phyloP scores from a whole-genome alignment of 2,113 vertebrate genomes.

The Notothenia rossii region DNA sequence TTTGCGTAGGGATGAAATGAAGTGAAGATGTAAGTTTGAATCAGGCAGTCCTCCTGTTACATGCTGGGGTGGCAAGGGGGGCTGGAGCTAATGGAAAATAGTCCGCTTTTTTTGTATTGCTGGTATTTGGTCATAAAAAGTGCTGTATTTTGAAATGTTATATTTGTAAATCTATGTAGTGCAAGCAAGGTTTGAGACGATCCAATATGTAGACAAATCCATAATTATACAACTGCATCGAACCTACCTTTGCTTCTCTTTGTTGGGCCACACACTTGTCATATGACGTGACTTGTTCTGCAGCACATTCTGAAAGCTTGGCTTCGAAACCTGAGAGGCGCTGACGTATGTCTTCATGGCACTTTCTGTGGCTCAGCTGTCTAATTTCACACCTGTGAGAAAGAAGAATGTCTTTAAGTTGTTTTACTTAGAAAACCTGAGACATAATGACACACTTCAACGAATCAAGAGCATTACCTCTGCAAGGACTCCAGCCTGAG shows the following conservation, averaged over 20 bases:
- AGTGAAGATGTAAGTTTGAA: neutral
- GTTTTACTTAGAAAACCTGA: neutral
- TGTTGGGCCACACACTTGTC: slow-evolving; percentile 85
- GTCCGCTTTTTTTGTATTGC: no score
- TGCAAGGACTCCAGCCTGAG: slow-evolving; percentile 76
- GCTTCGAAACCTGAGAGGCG: slow-evolving; percentile 81
- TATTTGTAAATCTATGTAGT: no score
- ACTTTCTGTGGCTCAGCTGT: slow-evolving; percentile 77
- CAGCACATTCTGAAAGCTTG: slow-evolving; percentile 77
- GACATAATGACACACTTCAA: neutral
- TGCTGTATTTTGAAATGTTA: no score
- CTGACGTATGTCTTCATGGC: slow-evolving; percentile 80
- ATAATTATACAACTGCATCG: neutral
- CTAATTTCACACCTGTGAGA: slow-evolving; percentile 84
- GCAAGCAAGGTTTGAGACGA: neutral
- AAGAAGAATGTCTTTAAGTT: neutral
- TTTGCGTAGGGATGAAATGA: slow-evolving; percentile 25
- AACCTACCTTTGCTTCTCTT: slow-evolving; percentile 85
- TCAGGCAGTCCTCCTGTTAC: neutral
- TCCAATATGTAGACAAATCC: neutral
- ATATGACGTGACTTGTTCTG: slow-evolving; percentile 82
- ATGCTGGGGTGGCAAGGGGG: no score
- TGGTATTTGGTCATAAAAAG: no score
- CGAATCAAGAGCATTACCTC: slow-evolving; percentile 59
- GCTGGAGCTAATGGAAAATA: no score